phyloP scores from a whole-genome alignment of 2,113 vertebrate genomes.

The Mola mola region DNA sequence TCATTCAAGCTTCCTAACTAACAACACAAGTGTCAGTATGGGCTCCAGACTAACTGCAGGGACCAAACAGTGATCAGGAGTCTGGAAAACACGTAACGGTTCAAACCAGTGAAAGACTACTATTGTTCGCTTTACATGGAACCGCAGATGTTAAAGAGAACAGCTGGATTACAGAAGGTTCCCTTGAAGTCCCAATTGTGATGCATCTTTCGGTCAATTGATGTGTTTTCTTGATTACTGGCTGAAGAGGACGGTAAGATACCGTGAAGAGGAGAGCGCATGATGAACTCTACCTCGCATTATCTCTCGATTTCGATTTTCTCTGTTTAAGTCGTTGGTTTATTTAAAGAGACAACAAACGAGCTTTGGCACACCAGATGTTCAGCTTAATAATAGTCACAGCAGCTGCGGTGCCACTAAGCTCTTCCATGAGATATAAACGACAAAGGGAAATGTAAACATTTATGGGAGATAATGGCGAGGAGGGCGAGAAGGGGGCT shows the following conservation, averaged over 20 bases:
- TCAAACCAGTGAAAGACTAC: slow-evolving; percentile 4
- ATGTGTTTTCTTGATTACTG: slow-evolving; percentile 10
- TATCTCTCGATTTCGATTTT: no score
- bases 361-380: slow-evolving; percentile 60
- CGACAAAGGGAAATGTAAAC: slow-evolving; percentile 19
- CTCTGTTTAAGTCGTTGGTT: slow-evolving; percentile 11
- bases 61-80: slow-evolving; percentile 14
- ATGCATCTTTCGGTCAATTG: not conserved
- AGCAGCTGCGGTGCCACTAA: slow-evolving; percentile 28
- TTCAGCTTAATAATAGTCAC: slow-evolving; percentile 27
- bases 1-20: slow-evolving; percentile 23
- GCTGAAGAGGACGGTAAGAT: slow-evolving; percentile 5
- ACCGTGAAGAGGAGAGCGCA: slow-evolving; percentile 6
- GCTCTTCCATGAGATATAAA: slow-evolving; percentile 36
- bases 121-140: slow-evolving; percentile 12
- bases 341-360: slow-evolving; percentile 11
- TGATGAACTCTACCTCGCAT: no score
- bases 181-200: slow-evolving; percentile 9
- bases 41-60: slow-evolving; percentile 12
- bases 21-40: slow-evolving; percentile 13
- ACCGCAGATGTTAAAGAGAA: not conserved
- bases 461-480: slow-evolving; percentile 10
- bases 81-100: slow-evolving; percentile 2
- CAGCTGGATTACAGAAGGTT: slow-evolving; percentile 13
- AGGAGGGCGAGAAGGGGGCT: slow-evolving; percentile 15